Evolutionary conservation across 2,113 vertebrate genomes (phyloP), one percentile per base, ranked within the genome.

Genomic region (Petroica traversi): DNA sequence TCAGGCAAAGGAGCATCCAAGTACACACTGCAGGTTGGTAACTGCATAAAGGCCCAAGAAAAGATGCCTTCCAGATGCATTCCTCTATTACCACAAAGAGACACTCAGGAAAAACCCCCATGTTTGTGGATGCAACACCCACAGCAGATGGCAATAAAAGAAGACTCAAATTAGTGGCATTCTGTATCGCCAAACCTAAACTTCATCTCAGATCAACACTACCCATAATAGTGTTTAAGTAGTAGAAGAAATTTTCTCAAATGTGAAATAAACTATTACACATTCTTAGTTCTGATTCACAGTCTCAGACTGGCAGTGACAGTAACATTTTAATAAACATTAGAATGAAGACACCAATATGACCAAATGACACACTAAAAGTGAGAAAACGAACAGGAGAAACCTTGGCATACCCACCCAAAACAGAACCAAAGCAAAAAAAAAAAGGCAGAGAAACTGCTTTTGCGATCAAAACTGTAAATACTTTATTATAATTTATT

Each of bases 211-310:
- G 85, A 96, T 93, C 95, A 95, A 95, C 94, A 96, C 93, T 78
- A 93, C 51, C 79, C 89, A 78, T 95, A 95, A 96, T 88, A 88
- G 64, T 92, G 88, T 93, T 94, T 95, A 94, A 96, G 89, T 92
- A 95, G 64, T 88, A 97, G 75, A 96, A 93, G 92, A 67, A 95
- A 96, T 95, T 95, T 94, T 88, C 89, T 95, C 71, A 86, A 92
- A 96, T 96, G 95, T 96, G 95, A 95, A 96, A 96, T 96, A 96
- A 97, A 96, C 95, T 95, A 96, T 97, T 97, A 96, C 92, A 96
- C 90, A 96, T 96, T 96, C 88, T 86, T 94, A 94, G 90, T 94
- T 96, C 95, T 96, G 95, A 96, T 93, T 94, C 93, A 93, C 95
- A 96, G 95, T 54, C 95, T 90, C 88, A 97, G 90, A 93, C 95